A percentile compares a stretch with the other conserved stretches of the same genome.
Evolutionary conservation across 2,797 vertebrate species (phyloP).

Genomic region (Gymnodraco acuticeps): DNA sequence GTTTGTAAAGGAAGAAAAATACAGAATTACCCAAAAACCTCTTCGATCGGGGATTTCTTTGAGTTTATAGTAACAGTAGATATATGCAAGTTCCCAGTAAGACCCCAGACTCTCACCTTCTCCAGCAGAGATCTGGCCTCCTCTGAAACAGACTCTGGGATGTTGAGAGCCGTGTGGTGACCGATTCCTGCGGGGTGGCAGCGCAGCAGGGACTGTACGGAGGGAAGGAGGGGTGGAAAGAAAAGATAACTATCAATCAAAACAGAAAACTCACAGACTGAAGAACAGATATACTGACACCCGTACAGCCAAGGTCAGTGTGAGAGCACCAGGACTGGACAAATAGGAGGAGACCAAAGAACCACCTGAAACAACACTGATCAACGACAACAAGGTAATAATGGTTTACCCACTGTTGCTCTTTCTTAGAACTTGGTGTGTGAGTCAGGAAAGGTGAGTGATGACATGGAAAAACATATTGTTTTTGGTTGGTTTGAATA

Average conservation of each 20-base stretch:
- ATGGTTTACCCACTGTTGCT: constrained; percentile 64
- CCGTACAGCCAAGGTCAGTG: constrained; percentile 52
- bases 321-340: constrained; percentile 45
- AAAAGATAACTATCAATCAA: constrained; percentile 68
- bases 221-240: constrained; percentile 63
- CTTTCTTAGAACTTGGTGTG: constrained; percentile 69
- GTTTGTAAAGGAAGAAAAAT: not conserved
- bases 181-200: constrained; percentile 96
- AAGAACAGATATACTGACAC: constrained; percentile 45
- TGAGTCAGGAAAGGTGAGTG: constrained; percentile 21
- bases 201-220: constrained; percentile 89
- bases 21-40: not conserved
- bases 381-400: constrained; percentile 60
- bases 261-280: constrained; percentile 56
- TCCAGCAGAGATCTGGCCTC: constrained; percentile 94
- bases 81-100: not conserved
- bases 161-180: constrained; percentile 92
- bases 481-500: constrained; percentile 32
- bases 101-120: constrained; percentile 85
- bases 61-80: not conserved
- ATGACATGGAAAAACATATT: constrained; percentile 34
- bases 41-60: not conserved
- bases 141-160: constrained; percentile 94
- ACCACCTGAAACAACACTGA: constrained; percentile 83
- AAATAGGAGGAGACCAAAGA: constrained; percentile 73